Percentiles rank a stretch among this genome's conserved stretches.
These are phyloP conservation scores for Hoplostethus mediterraneus DNA, from an alignment of 2,797 vertebrate genomes.

Conservation along the genomic window DNA sequence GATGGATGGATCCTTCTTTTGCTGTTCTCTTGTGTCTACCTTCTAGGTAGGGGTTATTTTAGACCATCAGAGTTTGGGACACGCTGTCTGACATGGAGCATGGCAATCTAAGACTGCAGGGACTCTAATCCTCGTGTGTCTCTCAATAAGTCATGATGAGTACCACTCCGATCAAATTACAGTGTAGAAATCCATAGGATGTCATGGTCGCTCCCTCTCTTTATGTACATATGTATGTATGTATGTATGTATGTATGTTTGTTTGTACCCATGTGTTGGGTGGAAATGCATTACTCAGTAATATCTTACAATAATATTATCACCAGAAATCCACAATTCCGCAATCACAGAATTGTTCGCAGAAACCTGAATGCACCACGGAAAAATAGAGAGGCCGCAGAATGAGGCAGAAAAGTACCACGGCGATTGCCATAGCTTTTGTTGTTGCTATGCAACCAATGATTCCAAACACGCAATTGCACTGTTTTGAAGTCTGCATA, in stretches of 20 bases:
- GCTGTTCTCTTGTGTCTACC: slow-evolving; percentile 39
- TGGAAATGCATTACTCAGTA: slow-evolving; percentile 6
- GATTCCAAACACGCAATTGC: too few species aligned
- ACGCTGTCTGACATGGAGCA: slow-evolving; percentile 50
- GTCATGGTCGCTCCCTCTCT: slow-evolving; percentile 28
- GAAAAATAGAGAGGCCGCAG: too few species aligned
- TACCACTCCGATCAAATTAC: slow-evolving; percentile 65
- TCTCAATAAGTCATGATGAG: slow-evolving; percentile 56
- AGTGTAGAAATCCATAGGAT: slow-evolving; percentile 49
- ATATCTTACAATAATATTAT: neutral
- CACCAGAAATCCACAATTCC: too few species aligned
- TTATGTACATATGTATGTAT: slow-evolving; percentile 24
- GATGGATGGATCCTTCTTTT: too few species aligned
- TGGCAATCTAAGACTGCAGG: slow-evolving; percentile 51
- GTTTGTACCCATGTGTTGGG: too few species aligned
- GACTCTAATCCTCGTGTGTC: slow-evolving; percentile 45
- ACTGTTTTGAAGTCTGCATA: too few species aligned
- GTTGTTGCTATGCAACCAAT: too few species aligned
- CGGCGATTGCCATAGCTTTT: too few species aligned
- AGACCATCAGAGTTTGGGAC: slow-evolving; percentile 50
- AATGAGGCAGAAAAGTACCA: too few species aligned
- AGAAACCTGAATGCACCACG: too few species aligned
- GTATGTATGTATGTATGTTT: slow-evolving; percentile 11
- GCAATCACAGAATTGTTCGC: too few species aligned
- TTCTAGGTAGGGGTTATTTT: slow-evolving; percentile 36